A percentile compares a stretch with the other conserved stretches of the same genome.
Conservation (phyloP, 1,140 invertebrate species). For the Pachyrhynchus sulphureomaculatus region DNA sequence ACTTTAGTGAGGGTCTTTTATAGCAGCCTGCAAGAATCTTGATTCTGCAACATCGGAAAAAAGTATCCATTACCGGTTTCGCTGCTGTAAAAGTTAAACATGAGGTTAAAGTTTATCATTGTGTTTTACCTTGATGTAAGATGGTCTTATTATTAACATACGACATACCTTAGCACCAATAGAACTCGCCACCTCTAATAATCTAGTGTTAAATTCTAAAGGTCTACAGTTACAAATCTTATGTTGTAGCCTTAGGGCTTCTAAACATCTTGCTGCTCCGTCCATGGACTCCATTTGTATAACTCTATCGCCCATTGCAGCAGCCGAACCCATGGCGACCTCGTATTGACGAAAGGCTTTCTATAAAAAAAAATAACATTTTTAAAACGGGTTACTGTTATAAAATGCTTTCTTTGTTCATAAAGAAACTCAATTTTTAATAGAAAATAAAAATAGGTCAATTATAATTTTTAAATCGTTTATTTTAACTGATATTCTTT, state of each 20-base stretch:
- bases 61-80: no score
- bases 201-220: slow-evolving; percentile 77
- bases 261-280: slow-evolving; percentile 75
- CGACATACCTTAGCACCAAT: slow-evolving; percentile 73
- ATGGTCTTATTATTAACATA: no score
- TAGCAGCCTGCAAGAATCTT: no score
- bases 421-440: no score
- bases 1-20: no score
- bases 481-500: no score
- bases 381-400: background rate
- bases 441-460: background rate
- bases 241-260: slow-evolving; percentile 72
- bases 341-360: slow-evolving; percentile 78
- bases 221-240: slow-evolving; percentile 78
- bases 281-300: slow-evolving; percentile 88
- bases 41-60: no score
- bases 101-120: no score
- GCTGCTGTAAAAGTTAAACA: no score
- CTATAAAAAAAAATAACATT: slow-evolving; percentile 50
- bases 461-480: no score
- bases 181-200: slow-evolving; percentile 76
- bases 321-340: slow-evolving; percentile 77
- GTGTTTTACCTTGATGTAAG: no score
- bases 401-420: background rate
- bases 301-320: slow-evolving; percentile 73